A percentile compares a stretch with the other conserved stretches of the same genome.
Evolutionary conservation across 2,113 vertebrate genomes (phyloP).

Genomic region (Ranitomeya variabilis): DNA sequence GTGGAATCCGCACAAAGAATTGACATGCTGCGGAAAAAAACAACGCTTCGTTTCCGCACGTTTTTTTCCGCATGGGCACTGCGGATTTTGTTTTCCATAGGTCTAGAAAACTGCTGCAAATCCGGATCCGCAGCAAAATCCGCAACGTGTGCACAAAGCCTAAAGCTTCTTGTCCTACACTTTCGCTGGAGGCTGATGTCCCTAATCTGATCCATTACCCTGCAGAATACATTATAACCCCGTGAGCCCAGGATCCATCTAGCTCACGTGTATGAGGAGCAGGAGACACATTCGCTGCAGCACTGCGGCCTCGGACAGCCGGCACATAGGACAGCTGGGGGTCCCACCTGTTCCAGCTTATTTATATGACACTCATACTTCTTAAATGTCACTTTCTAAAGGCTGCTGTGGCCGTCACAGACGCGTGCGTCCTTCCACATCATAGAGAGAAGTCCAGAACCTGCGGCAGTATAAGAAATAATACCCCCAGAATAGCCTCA

Average conservation of each 20-base stretch:
- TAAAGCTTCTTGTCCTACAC: background rate
- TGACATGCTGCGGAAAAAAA: too few species aligned
- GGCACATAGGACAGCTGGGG: constrained; percentile 62
- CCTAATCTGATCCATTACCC: background rate
- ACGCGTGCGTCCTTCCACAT: background rate
- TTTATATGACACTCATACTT: constrained; percentile 67
- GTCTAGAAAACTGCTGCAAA: too few species aligned
- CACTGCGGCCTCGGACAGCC: constrained; percentile 31
- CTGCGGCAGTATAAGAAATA: background rate
- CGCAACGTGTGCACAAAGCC: too few species aligned
- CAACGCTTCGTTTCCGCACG: too few species aligned
- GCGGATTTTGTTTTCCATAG: too few species aligned
- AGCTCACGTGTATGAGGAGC: background rate
- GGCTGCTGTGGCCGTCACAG: background rate
- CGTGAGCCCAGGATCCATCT: too few species aligned
- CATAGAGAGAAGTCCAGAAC: background rate
- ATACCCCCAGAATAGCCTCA: background rate
- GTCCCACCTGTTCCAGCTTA: constrained; percentile 74
- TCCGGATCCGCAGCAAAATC: too few species aligned
- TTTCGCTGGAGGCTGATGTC: background rate
- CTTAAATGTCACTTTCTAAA: constrained; percentile 72
- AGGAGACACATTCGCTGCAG: constrained; percentile 7
- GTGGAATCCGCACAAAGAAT: too few species aligned
- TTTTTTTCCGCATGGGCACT: too few species aligned
- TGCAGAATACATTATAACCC: background rate